These are phyloP conservation scores for Odontothrips loti DNA, from an alignment of 2,888 invertebrate species.

Conservation along the genomic window DNA sequence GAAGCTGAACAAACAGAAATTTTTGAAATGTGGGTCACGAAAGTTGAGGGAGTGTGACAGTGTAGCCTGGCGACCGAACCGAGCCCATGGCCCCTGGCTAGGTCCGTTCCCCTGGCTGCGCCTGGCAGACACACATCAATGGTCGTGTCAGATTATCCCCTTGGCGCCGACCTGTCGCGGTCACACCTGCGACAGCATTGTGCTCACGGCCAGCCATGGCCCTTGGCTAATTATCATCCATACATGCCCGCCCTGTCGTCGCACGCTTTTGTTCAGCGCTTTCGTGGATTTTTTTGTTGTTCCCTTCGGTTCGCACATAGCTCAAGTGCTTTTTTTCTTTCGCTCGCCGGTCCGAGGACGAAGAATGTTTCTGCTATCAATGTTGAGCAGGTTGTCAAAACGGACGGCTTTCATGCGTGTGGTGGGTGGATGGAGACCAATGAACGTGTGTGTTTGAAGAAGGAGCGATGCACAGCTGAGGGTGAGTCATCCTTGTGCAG, in stretches of 20 bases:
- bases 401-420: background rate
- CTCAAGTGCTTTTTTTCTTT: background rate
- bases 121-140: conserved; percentile 4
- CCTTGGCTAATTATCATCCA: background rate
- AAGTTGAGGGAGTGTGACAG: background rate
- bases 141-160: conserved; percentile 22
- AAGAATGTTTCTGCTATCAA: conserved; percentile 16
- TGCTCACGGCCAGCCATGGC: background rate
- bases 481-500: too few species aligned
- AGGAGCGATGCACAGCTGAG: too few species aligned
- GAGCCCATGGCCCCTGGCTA: background rate
- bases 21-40: background rate
- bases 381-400: conserved; percentile 12
- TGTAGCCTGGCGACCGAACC: background rate
- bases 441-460: too few species aligned
- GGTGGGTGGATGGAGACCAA: background rate
- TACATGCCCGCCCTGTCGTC: background rate
- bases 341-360: background rate
- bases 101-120: background rate
- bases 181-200: conserved; percentile 14
- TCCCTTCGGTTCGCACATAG: background rate
- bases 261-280: background rate
- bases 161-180: conserved; percentile 23
- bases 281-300: background rate
- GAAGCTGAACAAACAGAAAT: too few species aligned